Conservation (phyloP, 2,797 vertebrate genomes). For the Schizothorax lantsangensis region DNA sequence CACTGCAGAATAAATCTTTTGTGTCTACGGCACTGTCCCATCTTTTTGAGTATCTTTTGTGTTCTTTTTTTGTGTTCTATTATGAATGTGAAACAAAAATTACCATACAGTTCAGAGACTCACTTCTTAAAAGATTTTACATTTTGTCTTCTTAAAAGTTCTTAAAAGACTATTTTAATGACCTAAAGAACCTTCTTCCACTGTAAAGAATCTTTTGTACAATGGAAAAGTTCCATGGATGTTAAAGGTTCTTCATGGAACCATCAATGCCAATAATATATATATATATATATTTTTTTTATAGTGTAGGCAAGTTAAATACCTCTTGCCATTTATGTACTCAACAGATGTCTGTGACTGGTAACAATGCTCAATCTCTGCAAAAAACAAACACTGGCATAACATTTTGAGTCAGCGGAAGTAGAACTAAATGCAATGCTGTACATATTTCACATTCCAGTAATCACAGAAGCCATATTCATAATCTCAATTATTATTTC, state of each 20-base stretch:
- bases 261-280: background rate
- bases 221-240: background rate
- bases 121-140: background rate
- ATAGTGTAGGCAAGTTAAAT: slow-evolving; percentile 1
- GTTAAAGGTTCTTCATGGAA: background rate
- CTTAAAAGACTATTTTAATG: background rate
- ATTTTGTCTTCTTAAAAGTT: background rate
- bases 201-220: background rate
- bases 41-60: background rate
- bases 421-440: background rate
- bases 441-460: background rate
- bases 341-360: background rate
- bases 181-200: background rate
- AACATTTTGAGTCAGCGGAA: background rate
- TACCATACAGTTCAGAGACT: background rate
- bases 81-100: background rate
- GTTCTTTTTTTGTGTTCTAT: too few species aligned
- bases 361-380: background rate
- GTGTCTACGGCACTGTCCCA: background rate
- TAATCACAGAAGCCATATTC: background rate
- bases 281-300: background rate
- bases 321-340: background rate
- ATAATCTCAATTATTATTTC: background rate
- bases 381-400: background rate
- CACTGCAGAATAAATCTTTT: background rate